Evolutionary conservation across 2,113 vertebrate genomes (phyloP).

Genomic region (Prunella fulvescens): DNA sequence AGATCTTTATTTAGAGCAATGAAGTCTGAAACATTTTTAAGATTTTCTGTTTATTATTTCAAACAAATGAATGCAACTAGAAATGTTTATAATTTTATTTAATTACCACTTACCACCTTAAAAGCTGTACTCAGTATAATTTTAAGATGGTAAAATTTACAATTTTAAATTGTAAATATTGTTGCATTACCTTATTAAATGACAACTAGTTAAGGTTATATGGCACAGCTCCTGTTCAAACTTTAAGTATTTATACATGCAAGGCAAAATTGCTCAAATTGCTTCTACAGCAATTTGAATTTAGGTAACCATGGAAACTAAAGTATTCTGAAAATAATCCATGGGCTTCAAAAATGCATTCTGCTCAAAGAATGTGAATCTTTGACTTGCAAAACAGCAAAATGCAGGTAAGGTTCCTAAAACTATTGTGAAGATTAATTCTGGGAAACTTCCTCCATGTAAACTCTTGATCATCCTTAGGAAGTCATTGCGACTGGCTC

Average conservation of each 20-base stretch:
- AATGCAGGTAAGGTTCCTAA: background rate
- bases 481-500: background rate
- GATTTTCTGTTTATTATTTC: background rate
- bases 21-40: background rate
- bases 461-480: background rate
- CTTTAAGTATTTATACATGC: constrained; percentile 23
- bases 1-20: background rate
- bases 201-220: background rate
- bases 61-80: background rate
- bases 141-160: no score
- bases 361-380: background rate
- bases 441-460: background rate
- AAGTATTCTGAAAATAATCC: constrained; percentile 54
- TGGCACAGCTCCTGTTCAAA: background rate
- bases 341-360: background rate
- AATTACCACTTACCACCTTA: background rate
- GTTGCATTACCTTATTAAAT: background rate
- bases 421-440: background rate
- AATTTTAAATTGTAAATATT: background rate
- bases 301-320: constrained; percentile 58
- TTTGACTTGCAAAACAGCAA: background rate
- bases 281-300: constrained; percentile 20
- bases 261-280: constrained; percentile 33
- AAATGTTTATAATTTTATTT: background rate
- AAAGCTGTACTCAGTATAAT: background rate